Conservation (phyloP, 2,113 vertebrate genomes). For the Pollimyrus isidori region DNA sequence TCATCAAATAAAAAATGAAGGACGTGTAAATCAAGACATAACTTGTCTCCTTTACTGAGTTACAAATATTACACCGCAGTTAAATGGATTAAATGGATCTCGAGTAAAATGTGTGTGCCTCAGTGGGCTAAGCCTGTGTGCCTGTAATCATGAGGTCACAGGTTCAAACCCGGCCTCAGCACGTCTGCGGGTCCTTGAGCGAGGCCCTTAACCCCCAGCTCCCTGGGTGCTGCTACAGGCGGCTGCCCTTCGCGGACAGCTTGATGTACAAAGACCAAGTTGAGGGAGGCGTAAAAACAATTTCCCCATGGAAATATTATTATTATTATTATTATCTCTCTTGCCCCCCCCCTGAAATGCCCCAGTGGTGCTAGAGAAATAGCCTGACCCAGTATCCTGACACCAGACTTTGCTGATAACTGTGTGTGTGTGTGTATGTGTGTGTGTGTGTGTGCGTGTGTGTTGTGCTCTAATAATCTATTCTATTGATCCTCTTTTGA, state of each 20-base stretch:
- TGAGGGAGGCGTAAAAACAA: too few relatives aligned
- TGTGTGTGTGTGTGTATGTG: not conserved
- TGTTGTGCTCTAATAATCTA: not conserved
- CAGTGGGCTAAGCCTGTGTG: too few relatives aligned
- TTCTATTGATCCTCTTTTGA: not conserved
- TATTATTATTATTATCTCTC: too few relatives aligned
- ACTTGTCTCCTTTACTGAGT: not conserved
- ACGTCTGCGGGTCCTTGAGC: too few relatives aligned
- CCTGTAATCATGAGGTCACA: too few relatives aligned
- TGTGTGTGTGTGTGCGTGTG: not conserved
- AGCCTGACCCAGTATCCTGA: too few relatives aligned
- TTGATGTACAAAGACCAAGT: too few relatives aligned
- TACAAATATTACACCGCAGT: not conserved
- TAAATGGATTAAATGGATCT: not conserved
- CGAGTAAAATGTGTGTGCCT: not conserved
- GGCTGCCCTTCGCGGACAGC: too few relatives aligned
- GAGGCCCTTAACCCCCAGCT: not conserved
- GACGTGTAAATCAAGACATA: not conserved
- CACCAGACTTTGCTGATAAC: not conserved
- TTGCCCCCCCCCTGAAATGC: not conserved
- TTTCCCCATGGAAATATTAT: too few relatives aligned
- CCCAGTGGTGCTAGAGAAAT: not conserved
- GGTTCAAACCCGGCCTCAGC: too few relatives aligned
- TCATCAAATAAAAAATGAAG: not conserved
- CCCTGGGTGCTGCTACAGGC: too few relatives aligned